These are phyloP conservation scores for Phyllotreta cruciferae DNA, from an alignment of 2,888 invertebrate species.

Conservation along the genomic window DNA sequence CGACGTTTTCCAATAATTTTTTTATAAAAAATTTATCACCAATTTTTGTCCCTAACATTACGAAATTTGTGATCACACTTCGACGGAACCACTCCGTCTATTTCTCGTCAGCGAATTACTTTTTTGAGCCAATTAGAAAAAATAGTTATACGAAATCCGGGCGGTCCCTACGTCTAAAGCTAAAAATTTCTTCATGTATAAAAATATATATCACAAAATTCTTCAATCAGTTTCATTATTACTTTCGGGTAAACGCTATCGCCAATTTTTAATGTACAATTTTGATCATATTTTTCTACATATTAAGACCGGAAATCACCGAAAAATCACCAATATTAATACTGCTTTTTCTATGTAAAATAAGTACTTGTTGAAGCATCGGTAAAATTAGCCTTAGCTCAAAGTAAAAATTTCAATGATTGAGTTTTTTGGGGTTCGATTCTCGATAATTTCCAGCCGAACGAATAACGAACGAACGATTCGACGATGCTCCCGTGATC, in stretches of 20 bases:
- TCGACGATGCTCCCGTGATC: conserved; percentile 50
- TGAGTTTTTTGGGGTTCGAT: not conserved
- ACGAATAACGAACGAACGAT: conserved; percentile 4
- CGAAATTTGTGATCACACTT: conserved; percentile 47
- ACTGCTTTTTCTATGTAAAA: not conserved
- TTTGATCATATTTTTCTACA: conserved; percentile 30
- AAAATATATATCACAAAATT: conserved; percentile 55
- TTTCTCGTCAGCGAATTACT: conserved; percentile 24
- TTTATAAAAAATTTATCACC: conserved; percentile 52
- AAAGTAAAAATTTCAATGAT: not conserved
- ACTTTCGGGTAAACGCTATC: conserved; percentile 37
- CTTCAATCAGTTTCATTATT: conserved; percentile 38
- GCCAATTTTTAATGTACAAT: conserved; percentile 43
- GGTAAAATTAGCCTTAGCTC: too few species aligned
- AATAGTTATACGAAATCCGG: conserved; percentile 39
- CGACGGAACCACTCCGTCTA: conserved; percentile 35
- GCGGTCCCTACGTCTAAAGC: conserved; percentile 43
- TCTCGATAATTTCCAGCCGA: not conserved
- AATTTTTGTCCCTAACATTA: conserved; percentile 46
- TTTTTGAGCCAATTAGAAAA: conserved; percentile 49
- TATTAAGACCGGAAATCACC: not conserved
- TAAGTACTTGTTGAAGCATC: not conserved
- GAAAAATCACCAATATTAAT: conserved; percentile 10
- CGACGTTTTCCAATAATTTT: conserved; percentile 40
- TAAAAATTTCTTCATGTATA: conserved; percentile 45